These are phyloP conservation scores for Syngnathoides biaculeatus DNA, from an alignment of 2,113 vertebrate species.

Conservation along the genomic window DNA sequence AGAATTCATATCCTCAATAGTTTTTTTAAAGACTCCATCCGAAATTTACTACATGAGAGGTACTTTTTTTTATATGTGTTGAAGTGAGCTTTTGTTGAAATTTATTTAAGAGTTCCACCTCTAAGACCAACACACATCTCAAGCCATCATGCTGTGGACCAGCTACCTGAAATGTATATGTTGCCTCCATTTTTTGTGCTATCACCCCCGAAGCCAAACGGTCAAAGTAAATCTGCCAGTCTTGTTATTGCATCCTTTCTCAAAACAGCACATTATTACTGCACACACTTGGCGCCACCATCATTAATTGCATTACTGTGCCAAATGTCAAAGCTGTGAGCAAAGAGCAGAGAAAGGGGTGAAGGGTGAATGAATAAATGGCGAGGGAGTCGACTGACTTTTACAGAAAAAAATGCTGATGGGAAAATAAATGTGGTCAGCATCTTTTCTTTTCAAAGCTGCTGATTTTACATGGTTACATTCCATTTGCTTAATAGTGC, in stretches of 20 bases:
- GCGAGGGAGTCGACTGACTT: background rate
- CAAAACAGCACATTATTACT: background rate
- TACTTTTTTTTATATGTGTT: too few species aligned
- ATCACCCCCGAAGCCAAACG: background rate
- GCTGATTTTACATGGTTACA: conserved; percentile 9
- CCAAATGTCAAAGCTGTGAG: background rate
- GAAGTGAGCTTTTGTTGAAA: too few species aligned
- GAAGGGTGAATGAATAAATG: conserved; percentile 16
- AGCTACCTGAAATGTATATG: background rate
- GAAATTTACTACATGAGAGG: too few species aligned
- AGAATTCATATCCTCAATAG: too few species aligned
- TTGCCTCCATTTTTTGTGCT: background rate
- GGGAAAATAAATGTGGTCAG: conserved; percentile 3
- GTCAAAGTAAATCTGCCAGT: background rate
- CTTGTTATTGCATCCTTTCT: background rate
- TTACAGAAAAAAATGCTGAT: background rate
- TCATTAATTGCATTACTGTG: background rate
- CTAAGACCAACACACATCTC: too few species aligned
- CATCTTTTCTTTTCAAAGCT: conserved; percentile 4
- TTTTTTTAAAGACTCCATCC: too few species aligned
- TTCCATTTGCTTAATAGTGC: background rate
- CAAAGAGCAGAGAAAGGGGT: background rate
- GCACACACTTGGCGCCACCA: background rate
- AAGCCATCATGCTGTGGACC: background rate
- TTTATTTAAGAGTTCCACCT: too few species aligned